These are phyloP conservation scores for Tachystola acroxantha DNA, from an alignment of 2,888 invertebrate genomes.

Conservation along the genomic window DNA sequence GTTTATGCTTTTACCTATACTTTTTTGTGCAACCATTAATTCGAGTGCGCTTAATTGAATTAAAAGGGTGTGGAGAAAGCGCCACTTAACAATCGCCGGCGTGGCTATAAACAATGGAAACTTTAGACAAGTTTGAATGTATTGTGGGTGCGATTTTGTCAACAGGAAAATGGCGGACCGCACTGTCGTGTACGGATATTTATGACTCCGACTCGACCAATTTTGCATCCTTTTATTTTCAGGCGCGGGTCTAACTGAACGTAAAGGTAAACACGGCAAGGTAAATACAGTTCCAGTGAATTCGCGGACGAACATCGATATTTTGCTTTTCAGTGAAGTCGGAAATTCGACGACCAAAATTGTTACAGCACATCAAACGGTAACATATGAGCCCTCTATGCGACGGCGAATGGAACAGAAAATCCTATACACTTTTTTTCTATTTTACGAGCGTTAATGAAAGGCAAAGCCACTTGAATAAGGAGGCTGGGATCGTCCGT, in stretches of 20 bases:
- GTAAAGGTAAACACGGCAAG: conserved; percentile 53
- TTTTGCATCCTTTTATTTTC: conserved; percentile 67
- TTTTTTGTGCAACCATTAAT: conserved; percentile 6
- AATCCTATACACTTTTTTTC: too few relatives aligned
- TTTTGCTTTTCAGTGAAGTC: not conserved
- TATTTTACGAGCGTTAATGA: too few relatives aligned
- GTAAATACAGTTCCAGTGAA: conserved; percentile 36
- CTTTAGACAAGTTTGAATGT: conserved; percentile 70
- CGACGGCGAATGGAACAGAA: too few relatives aligned
- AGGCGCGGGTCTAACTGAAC: conserved; percentile 48
- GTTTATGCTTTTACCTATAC: too few relatives aligned
- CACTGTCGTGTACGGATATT: conserved; percentile 65
- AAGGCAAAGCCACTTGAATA: too few relatives aligned
- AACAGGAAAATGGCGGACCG: conserved; percentile 71
- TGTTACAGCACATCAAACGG: too few relatives aligned
- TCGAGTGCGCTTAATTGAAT: conserved; percentile 34
- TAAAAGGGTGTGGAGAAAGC: conserved; percentile 39
- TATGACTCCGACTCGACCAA: conserved; percentile 65
- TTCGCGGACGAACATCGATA: conserved; percentile 14
- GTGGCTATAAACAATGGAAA: conserved; percentile 63
- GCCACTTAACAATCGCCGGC: conserved; percentile 45
- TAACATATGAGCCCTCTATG: too few relatives aligned
- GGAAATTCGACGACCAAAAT: not conserved
- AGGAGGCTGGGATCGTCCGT: too few relatives aligned
- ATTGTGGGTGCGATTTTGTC: conserved; percentile 71